These are phyloP conservation scores for Diarsia mendica DNA, from an alignment of 2,888 invertebrate genomes.

Conservation along the genomic window DNA sequence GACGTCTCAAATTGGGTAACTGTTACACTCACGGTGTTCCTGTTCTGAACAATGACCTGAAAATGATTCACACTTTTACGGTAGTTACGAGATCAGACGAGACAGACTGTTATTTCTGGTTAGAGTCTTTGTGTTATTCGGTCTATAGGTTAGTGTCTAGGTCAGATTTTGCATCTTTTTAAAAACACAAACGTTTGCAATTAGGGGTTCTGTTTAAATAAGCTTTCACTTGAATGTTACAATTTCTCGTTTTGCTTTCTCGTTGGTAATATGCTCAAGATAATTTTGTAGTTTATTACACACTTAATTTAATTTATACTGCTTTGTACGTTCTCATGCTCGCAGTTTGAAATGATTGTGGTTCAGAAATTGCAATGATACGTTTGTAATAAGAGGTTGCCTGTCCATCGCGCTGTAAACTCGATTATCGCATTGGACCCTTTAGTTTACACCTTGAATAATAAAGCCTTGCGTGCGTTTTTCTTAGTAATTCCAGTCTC, in stretches of 20 bases:
- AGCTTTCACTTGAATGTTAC: conserved; percentile 54
- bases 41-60: conserved; percentile 84
- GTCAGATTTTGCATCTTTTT: conserved; percentile 52
- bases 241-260: conserved; percentile 46
- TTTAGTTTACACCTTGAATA: conserved; percentile 8
- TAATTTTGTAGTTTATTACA: conserved; percentile 41
- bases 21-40: conserved; percentile 80
- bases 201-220: conserved; percentile 36
- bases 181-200: conserved; percentile 28
- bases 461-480: not conserved
- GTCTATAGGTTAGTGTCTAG: conserved; percentile 76
- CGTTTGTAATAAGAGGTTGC: conserved; percentile 29
- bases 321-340: conserved; percentile 33
- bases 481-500: conserved; percentile 1
- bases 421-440: conserved; percentile 28
- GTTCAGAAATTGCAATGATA: conserved; percentile 38
- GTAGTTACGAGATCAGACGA: conserved; percentile 74
- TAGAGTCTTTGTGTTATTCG: conserved; percentile 68
- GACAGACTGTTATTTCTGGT: conserved; percentile 75
- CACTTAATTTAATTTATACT: conserved; percentile 37
- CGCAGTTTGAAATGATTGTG: conserved; percentile 27
- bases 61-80: conserved; percentile 85
- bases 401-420: conserved; percentile 14
- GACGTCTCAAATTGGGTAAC: conserved; percentile 86
- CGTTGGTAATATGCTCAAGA: conserved; percentile 25